Percentiles rank a stretch among this genome's conserved stretches.
Evolutionary conservation across 2,113 vertebrate genomes (phyloP).

Genomic region (Empidonax alnorum): DNA sequence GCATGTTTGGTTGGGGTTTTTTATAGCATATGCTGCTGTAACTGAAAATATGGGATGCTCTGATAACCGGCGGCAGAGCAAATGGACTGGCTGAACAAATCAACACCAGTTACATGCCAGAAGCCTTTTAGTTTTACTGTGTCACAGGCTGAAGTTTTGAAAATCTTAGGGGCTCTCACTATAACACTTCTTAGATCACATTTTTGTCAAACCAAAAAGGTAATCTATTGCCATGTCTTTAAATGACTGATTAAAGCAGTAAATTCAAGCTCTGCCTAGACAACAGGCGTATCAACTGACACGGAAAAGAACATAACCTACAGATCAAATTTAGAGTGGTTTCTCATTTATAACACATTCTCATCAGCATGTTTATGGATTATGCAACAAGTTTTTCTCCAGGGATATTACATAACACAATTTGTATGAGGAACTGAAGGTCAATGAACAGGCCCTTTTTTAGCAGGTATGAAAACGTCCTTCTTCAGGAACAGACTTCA

Average conservation of each 20-base stretch:
- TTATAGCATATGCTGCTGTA: neutral
- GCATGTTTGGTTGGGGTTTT: neutral
- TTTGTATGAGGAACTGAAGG: neutral
- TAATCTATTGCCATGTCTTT: neutral
- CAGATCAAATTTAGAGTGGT: neutral
- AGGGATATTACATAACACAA: neutral
- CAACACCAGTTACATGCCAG: neutral
- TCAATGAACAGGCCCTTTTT: neutral
- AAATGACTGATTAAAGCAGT: neutral
- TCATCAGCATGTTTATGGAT: neutral
- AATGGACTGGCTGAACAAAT: neutral
- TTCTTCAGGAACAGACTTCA: neutral
- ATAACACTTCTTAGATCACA: fast-evolving
- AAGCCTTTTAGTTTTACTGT: neutral
- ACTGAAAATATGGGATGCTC: neutral
- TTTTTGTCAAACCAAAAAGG: neutral
- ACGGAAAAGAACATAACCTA: neutral
- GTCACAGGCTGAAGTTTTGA: neutral
- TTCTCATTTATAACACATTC: neutral
- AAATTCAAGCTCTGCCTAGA: neutral
- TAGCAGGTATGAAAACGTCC: neutral
- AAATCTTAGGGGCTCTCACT: neutral
- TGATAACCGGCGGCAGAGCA: neutral
- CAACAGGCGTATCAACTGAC: neutral
- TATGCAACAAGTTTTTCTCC: neutral